These are phyloP conservation scores for Heliothis virescens DNA, from an alignment of 1,140 invertebrate genomes.

Conservation along the genomic window DNA sequence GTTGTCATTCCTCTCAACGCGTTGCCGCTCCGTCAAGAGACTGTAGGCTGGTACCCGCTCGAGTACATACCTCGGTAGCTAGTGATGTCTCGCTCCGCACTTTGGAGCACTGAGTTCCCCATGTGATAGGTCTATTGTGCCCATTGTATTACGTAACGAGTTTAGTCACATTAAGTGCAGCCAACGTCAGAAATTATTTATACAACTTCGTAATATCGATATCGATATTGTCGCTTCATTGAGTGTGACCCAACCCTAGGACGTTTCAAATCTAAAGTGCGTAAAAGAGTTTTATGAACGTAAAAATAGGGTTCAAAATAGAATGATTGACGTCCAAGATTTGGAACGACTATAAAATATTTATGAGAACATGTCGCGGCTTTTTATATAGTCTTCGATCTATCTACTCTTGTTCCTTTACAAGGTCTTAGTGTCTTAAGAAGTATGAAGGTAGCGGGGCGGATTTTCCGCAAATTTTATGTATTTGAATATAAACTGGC, in stretches of 20 bases:
- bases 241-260: background rate
- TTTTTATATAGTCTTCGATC: background rate
- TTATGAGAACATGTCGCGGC: background rate
- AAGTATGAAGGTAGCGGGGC: background rate
- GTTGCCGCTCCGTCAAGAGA: slow-evolving; percentile 92
- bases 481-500: no score
- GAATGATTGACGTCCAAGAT: background rate
- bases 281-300: background rate
- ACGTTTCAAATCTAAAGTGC: background rate
- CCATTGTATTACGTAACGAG: background rate
- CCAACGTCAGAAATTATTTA: background rate
- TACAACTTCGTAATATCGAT: background rate
- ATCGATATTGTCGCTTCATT: background rate
- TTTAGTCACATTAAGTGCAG: slow-evolving; percentile 14
- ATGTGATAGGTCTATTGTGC: slow-evolving; percentile 31
- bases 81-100: slow-evolving; percentile 69
- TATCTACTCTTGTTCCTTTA: slow-evolving; percentile 4
- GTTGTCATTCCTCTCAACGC: slow-evolving; percentile 91
- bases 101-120: slow-evolving; percentile 67
- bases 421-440: background rate
- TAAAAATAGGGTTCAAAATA: slow-evolving; percentile 4
- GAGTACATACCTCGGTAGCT: slow-evolving; percentile 86
- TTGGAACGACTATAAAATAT: background rate
- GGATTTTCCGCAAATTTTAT: no score
- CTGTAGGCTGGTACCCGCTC: slow-evolving; percentile 92